Evolutionary conservation across 2,113 vertebrate species (phyloP).

Genomic region (Alces alces): DNA sequence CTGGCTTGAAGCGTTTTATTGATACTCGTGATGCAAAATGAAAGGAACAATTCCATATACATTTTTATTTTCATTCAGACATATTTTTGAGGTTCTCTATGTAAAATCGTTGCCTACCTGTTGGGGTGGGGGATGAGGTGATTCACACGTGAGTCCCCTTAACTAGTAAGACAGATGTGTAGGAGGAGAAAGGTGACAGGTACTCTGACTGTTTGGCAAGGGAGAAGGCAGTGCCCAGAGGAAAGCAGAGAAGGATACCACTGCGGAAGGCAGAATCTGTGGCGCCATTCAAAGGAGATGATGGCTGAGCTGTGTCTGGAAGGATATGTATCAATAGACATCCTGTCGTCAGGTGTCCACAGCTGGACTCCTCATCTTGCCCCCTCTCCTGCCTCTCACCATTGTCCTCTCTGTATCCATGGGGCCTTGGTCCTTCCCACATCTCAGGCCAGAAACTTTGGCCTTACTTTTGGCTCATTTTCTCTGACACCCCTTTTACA

Average conservation of each 20-base stretch:
- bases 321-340: rapidly evolving
- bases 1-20: neutral
- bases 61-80: neutral
- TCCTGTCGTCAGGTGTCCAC: rapidly evolving
- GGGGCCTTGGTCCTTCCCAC: neutral
- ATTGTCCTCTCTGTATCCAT: rapidly evolving
- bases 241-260: rapidly evolving
- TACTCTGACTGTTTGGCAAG: rapidly evolving
- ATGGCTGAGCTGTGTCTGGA: neutral
- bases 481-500: neutral
- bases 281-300: rapidly evolving
- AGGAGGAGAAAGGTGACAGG: neutral
- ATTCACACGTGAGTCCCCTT: neutral
- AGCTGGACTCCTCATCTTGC: too few species aligned
- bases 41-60: neutral
- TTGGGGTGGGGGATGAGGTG: neutral
- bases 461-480: neutral
- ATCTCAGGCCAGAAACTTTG: neutral
- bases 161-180: neutral
- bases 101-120: neutral
- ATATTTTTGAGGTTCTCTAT: neutral
- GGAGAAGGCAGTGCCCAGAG: too few species aligned
- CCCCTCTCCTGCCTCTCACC: rapidly evolving
- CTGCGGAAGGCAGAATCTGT: rapidly evolving
- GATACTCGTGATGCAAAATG: neutral